Base-by-base conservation (phyloP, 2,113 vertebrate genomes). In the Hemibagrus wyckioides region DNA sequence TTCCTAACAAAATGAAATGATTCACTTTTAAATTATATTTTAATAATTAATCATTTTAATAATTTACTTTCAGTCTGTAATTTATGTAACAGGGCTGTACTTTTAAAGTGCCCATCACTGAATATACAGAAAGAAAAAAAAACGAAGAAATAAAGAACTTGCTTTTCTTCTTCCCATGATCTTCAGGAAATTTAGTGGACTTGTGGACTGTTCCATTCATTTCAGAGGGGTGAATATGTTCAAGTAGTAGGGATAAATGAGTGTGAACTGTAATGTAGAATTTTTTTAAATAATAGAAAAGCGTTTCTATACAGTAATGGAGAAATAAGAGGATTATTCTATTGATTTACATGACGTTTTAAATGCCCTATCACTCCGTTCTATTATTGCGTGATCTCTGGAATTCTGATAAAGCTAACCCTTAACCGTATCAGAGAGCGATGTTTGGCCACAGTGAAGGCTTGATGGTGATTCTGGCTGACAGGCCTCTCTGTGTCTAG, bases 401-500 rank as follows among this genome's bases (percentile, higher is more conserved):
- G 56, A 85, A 28, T 15, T n/a, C 41, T 36, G 56, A 50, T 48
- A 77, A 23, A 85, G 56, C 39, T n/a, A 33, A 50, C 57, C 41
- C 23, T 30, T 15, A 39, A 39, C 48, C 19, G 23, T 6, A 69
- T 15, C 30, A 77, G 69, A 36, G 17, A 50, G 28, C 36, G 0
- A 52, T 14, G 15, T 80, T 56, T 33, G 41, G 41, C 19, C 56
- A 23, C 33, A 48, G 36, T 41, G 17, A 76, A 61, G 39, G 39
- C 39, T 77, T 61, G 21, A 79, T 79, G 41, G 57, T 61, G 33
- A 65, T 44, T 82, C 52, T 61, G 54, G 33, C 63, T 71, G 52
- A 50, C n/a, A 57, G 67, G 67, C 79, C 52, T 80, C 54, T 80
- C 44, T 73, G 52, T 75, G 65, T 73, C 52, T 25, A 61, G 50